A percentile compares a stretch with the other conserved stretches of the same genome.
Conservation (phyloP, 2,888 invertebrate species). For the Amphipoea oculea region DNA sequence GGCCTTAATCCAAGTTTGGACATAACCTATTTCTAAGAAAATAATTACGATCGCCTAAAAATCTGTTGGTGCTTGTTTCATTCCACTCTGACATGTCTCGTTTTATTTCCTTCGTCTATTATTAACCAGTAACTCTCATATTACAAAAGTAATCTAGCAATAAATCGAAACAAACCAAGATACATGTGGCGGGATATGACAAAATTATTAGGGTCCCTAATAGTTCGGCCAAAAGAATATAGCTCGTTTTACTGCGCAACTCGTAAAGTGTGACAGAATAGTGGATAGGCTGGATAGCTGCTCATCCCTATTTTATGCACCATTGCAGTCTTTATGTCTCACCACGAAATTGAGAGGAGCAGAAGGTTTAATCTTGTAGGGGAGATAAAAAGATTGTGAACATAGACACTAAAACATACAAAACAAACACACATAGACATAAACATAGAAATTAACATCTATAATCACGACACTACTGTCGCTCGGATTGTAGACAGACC, state of each 20-base stretch:
- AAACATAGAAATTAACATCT: neutral
- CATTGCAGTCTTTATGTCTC: constrained; percentile 59
- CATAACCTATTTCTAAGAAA: neutral
- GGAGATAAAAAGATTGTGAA: neutral
- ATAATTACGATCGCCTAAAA: neutral
- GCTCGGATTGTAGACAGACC: neutral
- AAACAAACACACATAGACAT: too few relatives aligned
- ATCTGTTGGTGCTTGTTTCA: neutral
- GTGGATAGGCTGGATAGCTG: constrained; percentile 57
- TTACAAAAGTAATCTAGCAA: constrained; percentile 26
- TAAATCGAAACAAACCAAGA: constrained; percentile 56
- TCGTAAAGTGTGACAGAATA: constrained; percentile 60
- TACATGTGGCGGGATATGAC: constrained; percentile 50
- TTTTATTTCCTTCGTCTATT: constrained; percentile 18
- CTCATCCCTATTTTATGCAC: constrained; percentile 59
- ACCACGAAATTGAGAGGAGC: neutral
- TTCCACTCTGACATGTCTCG: neutral
- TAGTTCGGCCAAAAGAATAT: constrained; percentile 61
- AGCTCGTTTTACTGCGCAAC: constrained; percentile 55
- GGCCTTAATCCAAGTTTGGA: neutral
- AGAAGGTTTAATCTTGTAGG: constrained; percentile 30
- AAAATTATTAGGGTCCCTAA: constrained; percentile 62
- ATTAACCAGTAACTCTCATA: constrained; percentile 18
- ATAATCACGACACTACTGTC: neutral
- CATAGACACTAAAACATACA: too few relatives aligned